Evolutionary conservation across 2,888 invertebrate genomes (phyloP), one percentile per base, ranked within the genome.

Genomic region (Aspidiotus destructor): DNA sequence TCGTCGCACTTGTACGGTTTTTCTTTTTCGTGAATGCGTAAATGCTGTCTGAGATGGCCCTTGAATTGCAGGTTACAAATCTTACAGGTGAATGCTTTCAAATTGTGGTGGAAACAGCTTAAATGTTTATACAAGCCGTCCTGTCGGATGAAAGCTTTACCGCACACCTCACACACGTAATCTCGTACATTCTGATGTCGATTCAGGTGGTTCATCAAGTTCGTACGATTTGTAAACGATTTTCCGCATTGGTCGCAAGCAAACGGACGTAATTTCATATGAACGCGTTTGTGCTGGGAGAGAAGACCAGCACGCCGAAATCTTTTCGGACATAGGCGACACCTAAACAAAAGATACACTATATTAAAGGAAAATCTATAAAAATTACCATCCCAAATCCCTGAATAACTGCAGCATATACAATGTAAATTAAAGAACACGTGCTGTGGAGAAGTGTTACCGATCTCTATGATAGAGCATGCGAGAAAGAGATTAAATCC

Each of bases 41-140:
- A 85, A 75, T 92, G 92, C 74, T 89, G 88, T 16, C 87, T 83
- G 72, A 91, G 79, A 76, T 90, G 91, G 0, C 90, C 89, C 75
- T 89, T 89, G 71, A 91, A 82, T 60, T 83, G 83, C 75, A 90
- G 89, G 74, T 87, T 86, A 76, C 92, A 92, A 69, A 92, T 83
- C 2, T 85, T 84, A 77, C 92, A 92, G 72, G 87, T 84, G 74
- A 89, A 87, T 40, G 87, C 85, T 72, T 85, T 85, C 2, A 85
- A 79, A 69, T 88, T 88, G 42, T 82, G 84, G 74, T 92, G 92
- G 73, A 84, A 83, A 73, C 88, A 86, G 73, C 85, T 84, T 41
- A 90, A 80, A 76, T 92, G 92, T 71, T 89, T 85, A 73, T 84
- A 84, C 72, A 92, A 78, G 0, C 87, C 86, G 75, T 88, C 87